phyloP scores from a whole-genome alignment of 2,113 vertebrate genomes.

The Seriola aureovittata region DNA sequence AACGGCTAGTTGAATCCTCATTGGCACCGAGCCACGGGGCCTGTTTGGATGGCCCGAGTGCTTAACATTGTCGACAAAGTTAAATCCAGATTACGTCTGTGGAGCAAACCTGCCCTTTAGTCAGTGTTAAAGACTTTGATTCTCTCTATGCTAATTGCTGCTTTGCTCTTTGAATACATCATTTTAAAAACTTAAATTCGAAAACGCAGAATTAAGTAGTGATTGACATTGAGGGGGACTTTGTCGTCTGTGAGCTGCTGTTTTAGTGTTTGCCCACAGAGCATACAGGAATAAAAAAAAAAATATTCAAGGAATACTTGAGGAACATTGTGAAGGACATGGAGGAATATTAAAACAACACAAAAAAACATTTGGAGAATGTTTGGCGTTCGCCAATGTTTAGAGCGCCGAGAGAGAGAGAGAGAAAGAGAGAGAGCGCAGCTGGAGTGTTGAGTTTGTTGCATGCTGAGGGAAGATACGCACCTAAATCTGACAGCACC shows the following conservation, averaged over 20 bases:
- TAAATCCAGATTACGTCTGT: conserved; percentile 38
- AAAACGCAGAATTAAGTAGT: conserved; percentile 1
- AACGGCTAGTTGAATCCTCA: conserved; percentile 5
- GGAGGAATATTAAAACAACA: conserved; percentile 48
- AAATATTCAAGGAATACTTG: conserved; percentile 21
- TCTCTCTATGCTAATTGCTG: conserved; percentile 16
- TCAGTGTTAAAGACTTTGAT: conserved; percentile 23
- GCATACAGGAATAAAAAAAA: not conserved
- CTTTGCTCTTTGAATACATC: not conserved
- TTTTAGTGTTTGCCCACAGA: conserved; percentile 12
- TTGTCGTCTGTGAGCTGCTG: not conserved
- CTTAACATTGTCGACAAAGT: conserved; percentile 28
- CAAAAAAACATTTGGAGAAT: conserved; percentile 47
- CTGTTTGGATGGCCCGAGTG: conserved; percentile 7
- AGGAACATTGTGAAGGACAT: conserved; percentile 48
- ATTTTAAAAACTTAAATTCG: conserved; percentile 1
- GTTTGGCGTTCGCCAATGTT: conserved; percentile 47
- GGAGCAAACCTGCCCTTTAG: conserved; percentile 30
- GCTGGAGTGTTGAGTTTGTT: conserved; percentile 66
- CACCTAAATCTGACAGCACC: conserved; percentile 79
- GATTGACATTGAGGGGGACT: conserved; percentile 23
- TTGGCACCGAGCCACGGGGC: not conserved
- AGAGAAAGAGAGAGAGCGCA: conserved; percentile 35
- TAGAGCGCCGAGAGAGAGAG: conserved; percentile 10
- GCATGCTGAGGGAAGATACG: conserved; percentile 68